phyloP scores from a whole-genome alignment of 2,888 invertebrate species.

The Chrysolina oricalcia region DNA sequence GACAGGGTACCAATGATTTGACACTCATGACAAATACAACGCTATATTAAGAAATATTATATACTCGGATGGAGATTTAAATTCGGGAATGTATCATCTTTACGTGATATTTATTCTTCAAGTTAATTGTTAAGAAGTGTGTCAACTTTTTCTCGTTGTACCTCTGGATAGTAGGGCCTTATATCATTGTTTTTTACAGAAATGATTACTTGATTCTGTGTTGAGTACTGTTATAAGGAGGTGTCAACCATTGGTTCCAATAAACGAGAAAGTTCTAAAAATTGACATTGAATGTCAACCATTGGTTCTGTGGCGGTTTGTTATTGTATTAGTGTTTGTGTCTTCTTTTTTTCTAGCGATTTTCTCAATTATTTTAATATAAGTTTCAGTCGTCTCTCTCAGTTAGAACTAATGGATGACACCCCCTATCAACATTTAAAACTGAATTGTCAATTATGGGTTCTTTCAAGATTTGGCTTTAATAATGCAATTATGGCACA shows the following conservation, averaged over 20 bases:
- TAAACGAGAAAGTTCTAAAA: slow-evolving; percentile 3
- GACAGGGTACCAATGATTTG: slow-evolving; percentile 3
- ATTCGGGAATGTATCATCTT: slow-evolving; percentile 1
- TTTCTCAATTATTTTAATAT: not conserved
- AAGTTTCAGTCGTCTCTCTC: slow-evolving; percentile 3
- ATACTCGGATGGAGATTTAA: not conserved
- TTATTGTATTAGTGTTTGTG: not conserved
- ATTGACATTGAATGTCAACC: not conserved
- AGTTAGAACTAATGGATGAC: slow-evolving; percentile 14
- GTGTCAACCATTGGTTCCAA: slow-evolving; percentile 3
- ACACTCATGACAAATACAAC: not conserved
- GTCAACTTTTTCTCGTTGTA: not conserved
- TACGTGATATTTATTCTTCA: not conserved
- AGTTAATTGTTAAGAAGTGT: not conserved
- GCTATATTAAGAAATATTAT: slow-evolving; percentile 3
- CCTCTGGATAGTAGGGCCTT: not conserved
- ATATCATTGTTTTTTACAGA: slow-evolving; percentile 1
- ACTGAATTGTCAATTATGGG: slow-evolving; percentile 25
- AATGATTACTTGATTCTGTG: not conserved
- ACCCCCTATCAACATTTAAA: slow-evolving; percentile 18
- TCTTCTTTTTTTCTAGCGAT: not conserved
- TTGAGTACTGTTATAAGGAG: not conserved
- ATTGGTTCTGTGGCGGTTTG: slow-evolving; percentile 3
- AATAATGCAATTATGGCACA: slow-evolving; percentile 4
- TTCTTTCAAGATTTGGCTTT: slow-evolving; percentile 23